Conservation (phyloP, 1,140 invertebrate species). For the Catajapyx aquilonaris region DNA sequence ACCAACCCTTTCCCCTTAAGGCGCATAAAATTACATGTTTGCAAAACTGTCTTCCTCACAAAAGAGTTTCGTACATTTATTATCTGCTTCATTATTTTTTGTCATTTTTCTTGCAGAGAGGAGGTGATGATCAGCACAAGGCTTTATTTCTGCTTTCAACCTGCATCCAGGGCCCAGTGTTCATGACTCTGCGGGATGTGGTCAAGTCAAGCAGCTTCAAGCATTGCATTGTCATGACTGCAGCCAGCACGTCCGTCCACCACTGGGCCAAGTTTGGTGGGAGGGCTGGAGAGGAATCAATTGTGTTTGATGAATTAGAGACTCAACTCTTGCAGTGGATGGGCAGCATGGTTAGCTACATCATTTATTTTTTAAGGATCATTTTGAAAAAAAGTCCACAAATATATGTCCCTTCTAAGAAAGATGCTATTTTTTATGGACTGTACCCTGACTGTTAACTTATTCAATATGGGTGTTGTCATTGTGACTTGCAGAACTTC, state of each 20-base stretch:
- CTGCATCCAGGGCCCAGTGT: conserved; percentile 23
- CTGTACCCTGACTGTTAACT: neutral
- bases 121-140: conserved; percentile 21
- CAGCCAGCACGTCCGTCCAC: conserved; percentile 23
- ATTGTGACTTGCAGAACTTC: too few relatives aligned
- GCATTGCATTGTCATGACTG: conserved; percentile 31
- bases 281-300: conserved; percentile 11
- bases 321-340: conserved; percentile 28
- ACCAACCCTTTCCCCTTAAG: too few relatives aligned
- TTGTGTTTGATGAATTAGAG: conserved; percentile 23
- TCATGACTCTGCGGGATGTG: conserved; percentile 26
- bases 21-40: too few relatives aligned
- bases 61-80: too few relatives aligned
- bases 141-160: conserved; percentile 33
- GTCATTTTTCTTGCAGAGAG: neutral
- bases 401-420: neutral
- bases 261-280: conserved; percentile 14
- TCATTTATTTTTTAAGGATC: conserved; percentile 1
- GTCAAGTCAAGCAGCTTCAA: conserved; percentile 29
- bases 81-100: too few relatives aligned
- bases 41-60: too few relatives aligned
- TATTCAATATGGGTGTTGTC: too few relatives aligned
- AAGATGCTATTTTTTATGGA: conserved; percentile 8
- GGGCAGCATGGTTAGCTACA: conserved; percentile 21
- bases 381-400: neutral